A percentile compares a stretch with the other conserved stretches of the same genome.
Conservation (phyloP, 2,888 invertebrate genomes). For the Agrypnus murinus region DNA sequence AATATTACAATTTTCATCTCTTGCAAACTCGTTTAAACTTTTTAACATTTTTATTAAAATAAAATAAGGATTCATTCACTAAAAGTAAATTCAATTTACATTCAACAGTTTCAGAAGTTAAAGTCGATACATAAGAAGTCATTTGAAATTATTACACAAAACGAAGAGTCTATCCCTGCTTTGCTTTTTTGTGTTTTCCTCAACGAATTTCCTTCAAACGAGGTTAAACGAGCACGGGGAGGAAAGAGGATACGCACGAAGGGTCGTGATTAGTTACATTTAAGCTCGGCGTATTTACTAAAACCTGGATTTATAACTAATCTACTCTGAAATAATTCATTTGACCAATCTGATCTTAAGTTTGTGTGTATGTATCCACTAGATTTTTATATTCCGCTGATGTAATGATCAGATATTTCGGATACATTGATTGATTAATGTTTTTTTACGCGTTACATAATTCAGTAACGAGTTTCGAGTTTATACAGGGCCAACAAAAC, state of each 20-base stretch:
- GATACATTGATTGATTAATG: constrained; percentile 24
- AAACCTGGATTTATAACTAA: constrained; percentile 13
- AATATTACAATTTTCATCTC: not conserved
- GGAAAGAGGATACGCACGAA: not conserved
- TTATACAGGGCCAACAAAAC: not conserved
- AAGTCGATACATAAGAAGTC: not conserved
- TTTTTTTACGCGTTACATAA: constrained; percentile 17
- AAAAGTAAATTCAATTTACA: constrained; percentile 23
- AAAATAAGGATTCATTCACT: constrained; percentile 2
- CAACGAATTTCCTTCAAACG: constrained; percentile 6
- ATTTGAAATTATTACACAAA: not conserved
- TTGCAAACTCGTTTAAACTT: not conserved
- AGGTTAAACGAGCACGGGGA: constrained; percentile 10
- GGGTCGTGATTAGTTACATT: constrained; percentile 26
- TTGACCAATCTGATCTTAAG: constrained; percentile 21
- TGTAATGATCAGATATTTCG: constrained; percentile 1
- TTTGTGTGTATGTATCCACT: not conserved
- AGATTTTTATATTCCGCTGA: constrained; percentile 1
- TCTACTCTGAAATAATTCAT: constrained; percentile 17
- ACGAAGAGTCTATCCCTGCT: not conserved
- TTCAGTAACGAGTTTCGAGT: constrained; percentile 15
- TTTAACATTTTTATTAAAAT: constrained; percentile 5
- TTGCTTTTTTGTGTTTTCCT: not conserved
- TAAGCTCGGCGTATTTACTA: constrained; percentile 17
- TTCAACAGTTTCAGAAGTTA: constrained; percentile 19